These are phyloP conservation scores for Amazona finschi DNA, from an alignment of 2,797 vertebrate species.

Conservation along the genomic window DNA sequence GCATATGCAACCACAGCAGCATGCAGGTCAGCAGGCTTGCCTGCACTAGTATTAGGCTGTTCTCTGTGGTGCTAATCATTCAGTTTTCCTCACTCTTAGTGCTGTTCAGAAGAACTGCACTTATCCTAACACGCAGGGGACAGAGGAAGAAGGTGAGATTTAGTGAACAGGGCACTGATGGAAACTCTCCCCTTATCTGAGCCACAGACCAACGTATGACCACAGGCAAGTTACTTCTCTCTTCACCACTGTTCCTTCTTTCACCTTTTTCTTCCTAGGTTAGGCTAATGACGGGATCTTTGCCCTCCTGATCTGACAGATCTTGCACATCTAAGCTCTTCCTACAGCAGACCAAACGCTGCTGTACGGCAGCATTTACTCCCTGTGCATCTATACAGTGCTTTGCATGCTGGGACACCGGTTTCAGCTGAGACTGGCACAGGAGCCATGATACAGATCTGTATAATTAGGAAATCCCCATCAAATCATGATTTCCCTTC, in stretches of 20 bases:
- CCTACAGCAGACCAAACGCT: neutral
- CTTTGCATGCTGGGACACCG: neutral
- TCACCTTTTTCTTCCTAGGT: neutral
- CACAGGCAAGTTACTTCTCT: neutral
- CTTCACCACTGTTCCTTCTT: neutral
- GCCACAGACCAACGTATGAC: neutral
- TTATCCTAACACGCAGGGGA: fast-evolving
- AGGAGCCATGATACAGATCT: neutral
- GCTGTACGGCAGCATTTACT: neutral
- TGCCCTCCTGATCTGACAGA: neutral
- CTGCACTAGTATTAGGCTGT: fast-evolving
- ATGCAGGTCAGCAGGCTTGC: neutral
- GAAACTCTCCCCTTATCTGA: neutral
- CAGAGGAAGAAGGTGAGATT: neutral
- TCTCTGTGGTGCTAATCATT: no score
- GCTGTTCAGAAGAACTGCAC: neutral
- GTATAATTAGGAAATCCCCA: neutral
- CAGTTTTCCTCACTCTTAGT: neutral
- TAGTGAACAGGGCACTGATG: neutral
- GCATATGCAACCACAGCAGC: neutral
- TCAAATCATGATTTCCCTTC: neutral
- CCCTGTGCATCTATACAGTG: neutral
- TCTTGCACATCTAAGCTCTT: neutral
- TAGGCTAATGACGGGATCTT: neutral
- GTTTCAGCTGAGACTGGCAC: neutral